phyloP scores from a whole-genome alignment of 2,888 invertebrate species.

The Stictocephala bisonia region DNA sequence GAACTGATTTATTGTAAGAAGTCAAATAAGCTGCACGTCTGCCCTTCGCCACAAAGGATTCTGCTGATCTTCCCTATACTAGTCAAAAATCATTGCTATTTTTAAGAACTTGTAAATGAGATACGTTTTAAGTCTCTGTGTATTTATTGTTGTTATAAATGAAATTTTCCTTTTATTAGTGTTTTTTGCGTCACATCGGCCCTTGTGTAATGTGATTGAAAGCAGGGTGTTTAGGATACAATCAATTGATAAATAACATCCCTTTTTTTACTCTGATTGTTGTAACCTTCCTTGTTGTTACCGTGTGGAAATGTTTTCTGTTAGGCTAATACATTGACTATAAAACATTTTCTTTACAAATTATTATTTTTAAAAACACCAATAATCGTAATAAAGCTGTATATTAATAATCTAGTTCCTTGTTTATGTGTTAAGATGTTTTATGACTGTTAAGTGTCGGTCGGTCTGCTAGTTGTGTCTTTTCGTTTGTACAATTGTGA shows the following conservation, averaged over 20 bases:
- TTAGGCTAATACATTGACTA: conserved; percentile 19
- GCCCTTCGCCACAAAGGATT: too few species aligned
- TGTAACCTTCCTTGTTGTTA: conserved; percentile 42
- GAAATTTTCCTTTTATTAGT: conserved; percentile 38
- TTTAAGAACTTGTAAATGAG: too few species aligned
- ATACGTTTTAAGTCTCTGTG: too few species aligned
- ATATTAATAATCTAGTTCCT: conserved; percentile 27
- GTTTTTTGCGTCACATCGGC: conserved; percentile 15
- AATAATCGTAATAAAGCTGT: conserved; percentile 29
- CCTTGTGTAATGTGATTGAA: conserved; percentile 42
- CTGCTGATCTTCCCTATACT: too few species aligned
- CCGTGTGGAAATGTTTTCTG: conserved; percentile 28
- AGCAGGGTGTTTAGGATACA: conserved; percentile 48
- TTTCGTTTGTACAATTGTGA: conserved; percentile 10
- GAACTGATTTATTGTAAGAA: too few species aligned
- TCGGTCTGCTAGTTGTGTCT: conserved; percentile 5
- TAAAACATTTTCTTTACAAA: conserved; percentile 11
- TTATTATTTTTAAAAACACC: conserved; percentile 34
- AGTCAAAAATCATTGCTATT: too few species aligned
- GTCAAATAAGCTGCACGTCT: too few species aligned
- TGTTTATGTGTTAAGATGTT: conserved; percentile 25
- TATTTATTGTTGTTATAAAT: too few species aligned
- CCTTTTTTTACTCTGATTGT: conserved; percentile 46
- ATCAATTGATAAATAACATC: conserved; percentile 44
- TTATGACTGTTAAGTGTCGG: conserved; percentile 26